Evolutionary conservation across 2,888 invertebrate genomes (phyloP).

Genomic region (Lymantria monacha): DNA sequence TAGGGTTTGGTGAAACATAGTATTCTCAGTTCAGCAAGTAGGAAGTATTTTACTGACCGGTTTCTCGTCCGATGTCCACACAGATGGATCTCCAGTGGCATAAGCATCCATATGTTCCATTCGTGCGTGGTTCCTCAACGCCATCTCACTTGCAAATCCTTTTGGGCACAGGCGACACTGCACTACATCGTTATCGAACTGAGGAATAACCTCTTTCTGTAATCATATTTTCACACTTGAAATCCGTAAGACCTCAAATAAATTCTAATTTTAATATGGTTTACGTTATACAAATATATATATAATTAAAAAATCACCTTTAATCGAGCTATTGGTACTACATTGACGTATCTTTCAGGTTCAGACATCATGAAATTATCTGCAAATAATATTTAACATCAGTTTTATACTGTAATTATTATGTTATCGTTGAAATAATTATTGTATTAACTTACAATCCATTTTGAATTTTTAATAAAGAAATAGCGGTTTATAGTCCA

Average conservation of each 20-base stretch:
- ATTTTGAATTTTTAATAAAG: too few species aligned
- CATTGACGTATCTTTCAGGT: slow-evolving; percentile 46
- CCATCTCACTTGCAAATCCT: slow-evolving; percentile 46
- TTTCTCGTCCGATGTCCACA: slow-evolving; percentile 36
- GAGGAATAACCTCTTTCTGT: slow-evolving; percentile 40
- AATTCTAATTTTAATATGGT: too few species aligned
- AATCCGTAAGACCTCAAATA: too few species aligned
- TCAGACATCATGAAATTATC: slow-evolving; percentile 10
- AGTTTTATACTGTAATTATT: too few species aligned
- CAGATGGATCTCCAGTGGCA: slow-evolving; percentile 38
- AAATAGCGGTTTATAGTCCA: too few species aligned
- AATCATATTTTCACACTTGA: neutral
- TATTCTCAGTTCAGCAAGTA: too few species aligned
- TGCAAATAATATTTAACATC: neutral
- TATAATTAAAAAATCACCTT: slow-evolving; percentile 51
- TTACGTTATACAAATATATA: too few species aligned
- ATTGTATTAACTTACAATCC: too few species aligned
- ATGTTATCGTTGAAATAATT: too few species aligned
- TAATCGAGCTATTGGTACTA: slow-evolving; percentile 40
- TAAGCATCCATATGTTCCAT: slow-evolving; percentile 59
- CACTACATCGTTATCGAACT: slow-evolving; percentile 42
- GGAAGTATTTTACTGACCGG: slow-evolving; percentile 11
- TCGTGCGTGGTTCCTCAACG: slow-evolving; percentile 59
- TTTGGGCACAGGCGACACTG: slow-evolving; percentile 57
- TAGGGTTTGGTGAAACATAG: too few species aligned